Base-by-base conservation (phyloP, 2,797 vertebrate species). In the Onychomys arenicola region DNA sequence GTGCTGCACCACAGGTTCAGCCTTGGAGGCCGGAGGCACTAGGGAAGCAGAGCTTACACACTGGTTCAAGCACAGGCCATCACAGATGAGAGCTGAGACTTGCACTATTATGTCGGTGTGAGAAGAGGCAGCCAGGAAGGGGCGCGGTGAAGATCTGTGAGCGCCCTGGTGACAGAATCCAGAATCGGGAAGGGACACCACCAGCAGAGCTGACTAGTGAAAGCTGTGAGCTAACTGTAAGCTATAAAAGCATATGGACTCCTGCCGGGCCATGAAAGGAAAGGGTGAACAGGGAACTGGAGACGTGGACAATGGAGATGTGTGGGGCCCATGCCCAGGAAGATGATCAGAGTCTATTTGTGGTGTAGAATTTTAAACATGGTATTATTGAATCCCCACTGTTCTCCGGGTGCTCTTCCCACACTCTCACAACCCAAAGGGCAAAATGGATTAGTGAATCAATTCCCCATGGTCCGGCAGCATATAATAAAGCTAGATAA, bases 71-170 rank as follows among this genome's bases (percentile, higher is more conserved):
- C 23, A 40, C 1, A 11, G 6, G 21, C 0, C 12, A 61, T 34
- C 27, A 1, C 6, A 57, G 13, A 8, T 0, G 6, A 63, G 40
- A 5, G 11, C 40, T 2, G 63, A 14, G 61, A 14, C 37, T 32
- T 23, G 14, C 63, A 13, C 0, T 6, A 5, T 2, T 4, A 0
- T 23, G 23, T 29, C 17, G 55, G 1, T 16, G 0, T 1, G 49
- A 83, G 69, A 17, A 8, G 21, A 57, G 17, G 0, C 2, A 0
- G 4, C 1, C 57, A 11, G 40, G 2, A 8, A 27, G 1, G 4
- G 25, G 61, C n/a, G 14, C 34, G 5, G 1, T 5, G 13, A 13
- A 6, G 17, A 1, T 5, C 2, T 37, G 3, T 6, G 19, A 13
- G 65, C 0, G 0, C 27, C 23, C 49, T 1, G 0, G 14, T 13